Evolutionary conservation across 2,797 vertebrate species (phyloP).

Genomic region (Phoxinus dragarum): DNA sequence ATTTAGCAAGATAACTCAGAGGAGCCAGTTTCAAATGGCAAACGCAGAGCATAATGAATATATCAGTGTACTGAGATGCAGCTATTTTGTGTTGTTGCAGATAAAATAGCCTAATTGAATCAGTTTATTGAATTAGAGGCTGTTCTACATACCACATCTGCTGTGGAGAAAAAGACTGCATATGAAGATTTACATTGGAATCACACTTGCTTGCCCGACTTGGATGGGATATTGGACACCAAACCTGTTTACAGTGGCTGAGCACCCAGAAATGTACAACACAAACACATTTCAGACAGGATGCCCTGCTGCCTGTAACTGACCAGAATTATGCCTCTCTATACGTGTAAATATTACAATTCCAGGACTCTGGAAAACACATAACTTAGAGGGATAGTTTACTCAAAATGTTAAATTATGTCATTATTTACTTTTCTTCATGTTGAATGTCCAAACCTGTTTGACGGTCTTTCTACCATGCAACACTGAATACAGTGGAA

Average conservation of each 20-base stretch:
- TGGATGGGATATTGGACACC: slow-evolving; percentile 31
- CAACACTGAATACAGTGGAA: neutral
- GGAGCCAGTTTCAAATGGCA: neutral
- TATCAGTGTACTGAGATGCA: slow-evolving; percentile 23
- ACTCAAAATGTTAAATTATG: slow-evolving; percentile 19
- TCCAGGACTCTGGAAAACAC: slow-evolving; percentile 27
- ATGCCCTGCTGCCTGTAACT: slow-evolving; percentile 8
- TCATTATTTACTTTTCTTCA: slow-evolving; percentile 32
- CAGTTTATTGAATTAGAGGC: slow-evolving; percentile 30
- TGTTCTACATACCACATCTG: slow-evolving; percentile 22
- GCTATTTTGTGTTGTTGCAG: slow-evolving; percentile 23
- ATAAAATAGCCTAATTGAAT: slow-evolving; percentile 28
- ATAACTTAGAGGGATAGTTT: slow-evolving; percentile 33
- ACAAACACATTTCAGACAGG: slow-evolving; percentile 31
- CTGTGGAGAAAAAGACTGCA: slow-evolving; percentile 23
- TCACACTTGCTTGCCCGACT: neutral
- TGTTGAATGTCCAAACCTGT: neutral
- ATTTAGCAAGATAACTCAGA: neutral
- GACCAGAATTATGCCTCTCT: slow-evolving; percentile 3
- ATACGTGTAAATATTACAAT: slow-evolving; percentile 30
- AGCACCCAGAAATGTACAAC: slow-evolving; percentile 41
- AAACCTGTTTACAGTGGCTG: slow-evolving; percentile 34
- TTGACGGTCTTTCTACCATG: neutral
- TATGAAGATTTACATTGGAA: slow-evolving; percentile 30
- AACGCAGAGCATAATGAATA: neutral